phyloP scores from a whole-genome alignment of 2,797 vertebrate genomes.

The Falco columbarius region DNA sequence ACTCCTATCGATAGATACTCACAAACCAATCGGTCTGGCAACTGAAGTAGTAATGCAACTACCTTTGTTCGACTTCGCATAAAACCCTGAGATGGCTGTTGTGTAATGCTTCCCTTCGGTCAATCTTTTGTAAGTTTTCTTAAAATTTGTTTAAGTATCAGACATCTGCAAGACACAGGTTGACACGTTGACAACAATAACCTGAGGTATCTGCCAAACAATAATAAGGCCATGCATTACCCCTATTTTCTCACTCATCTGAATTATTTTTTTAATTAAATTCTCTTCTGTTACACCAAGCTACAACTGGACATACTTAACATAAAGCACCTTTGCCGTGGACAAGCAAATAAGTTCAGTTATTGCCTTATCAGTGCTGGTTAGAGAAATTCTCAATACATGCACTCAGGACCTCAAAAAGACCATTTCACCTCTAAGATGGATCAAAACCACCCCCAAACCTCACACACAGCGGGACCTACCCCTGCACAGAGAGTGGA shows the following conservation, averaged over 20 bases:
- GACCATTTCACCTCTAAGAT: neutral
- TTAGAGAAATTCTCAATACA: neutral
- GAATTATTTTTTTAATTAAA: neutral
- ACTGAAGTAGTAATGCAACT: neutral
- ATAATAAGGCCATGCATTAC: neutral
- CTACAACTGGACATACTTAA: neutral
- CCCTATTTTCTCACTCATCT: neutral
- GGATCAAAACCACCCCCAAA: neutral
- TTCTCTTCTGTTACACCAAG: neutral
- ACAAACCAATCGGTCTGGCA: neutral
- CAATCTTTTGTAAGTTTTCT: neutral
- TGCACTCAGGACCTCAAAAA: neutral
- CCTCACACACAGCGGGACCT: accelerated
- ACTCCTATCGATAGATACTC: neutral
- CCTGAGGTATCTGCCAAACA: neutral
- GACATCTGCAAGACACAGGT: neutral
- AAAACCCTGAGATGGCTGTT: neutral
- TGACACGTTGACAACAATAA: neutral
- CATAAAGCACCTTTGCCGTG: neutral
- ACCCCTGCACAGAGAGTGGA: neutral
- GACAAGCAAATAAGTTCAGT: neutral
- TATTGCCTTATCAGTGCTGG: neutral
- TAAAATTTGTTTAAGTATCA: neutral
- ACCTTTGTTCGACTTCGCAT: neutral
- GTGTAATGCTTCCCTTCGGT: neutral